Evolutionary conservation across 2,888 invertebrate genomes (phyloP), one percentile per base, ranked within the genome.

Genomic region (Tribolium freemani): DNA sequence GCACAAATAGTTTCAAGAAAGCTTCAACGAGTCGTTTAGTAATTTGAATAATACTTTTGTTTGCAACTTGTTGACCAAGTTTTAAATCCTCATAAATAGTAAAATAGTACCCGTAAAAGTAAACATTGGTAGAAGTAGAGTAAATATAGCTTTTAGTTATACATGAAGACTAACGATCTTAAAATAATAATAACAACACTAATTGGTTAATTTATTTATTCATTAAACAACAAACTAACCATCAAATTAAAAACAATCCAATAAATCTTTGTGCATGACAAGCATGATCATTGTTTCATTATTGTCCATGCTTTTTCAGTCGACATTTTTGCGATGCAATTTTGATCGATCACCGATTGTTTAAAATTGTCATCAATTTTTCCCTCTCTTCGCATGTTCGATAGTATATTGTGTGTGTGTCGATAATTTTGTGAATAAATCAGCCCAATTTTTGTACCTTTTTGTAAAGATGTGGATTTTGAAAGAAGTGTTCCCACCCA

Each of bases 351-450:
- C 10, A n/a, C n/a, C n/a, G 16, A 16, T 16, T 16, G 16, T 16
- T 26, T 26, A 53, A 53, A 53, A 30, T 54, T 30, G 30, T 11
- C 5, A 54, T 13, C 10, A 10, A 30, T 54, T 30, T 54, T 26
- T 51, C 13, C 31, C 20, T 45, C 26, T 60, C 11, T 11, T 31
- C 48, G 63, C 63, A 63, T 63, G 63, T 48, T 38, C 6, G 2
- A 54, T 6, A 46, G 16, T 63, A 51, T 31, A 63, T 63, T 51
- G 51, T 63, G 63, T 63, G 63, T 60, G 60, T 63, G 16, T 63
- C 63, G 63, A 50, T 50, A 63, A 63, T 16, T 63, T 51, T 51
- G 63, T 63, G 31, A 0, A 57, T 57, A 57, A 57, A 11, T 10
- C 31, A 63, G 30, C 4, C 9, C 45, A 10, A 58, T 44, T 58